Evolutionary conservation across 37 sponge, comb jelly and placozoan species (phyloP).

Genomic region (Amphimedon queenslandica): DNA sequence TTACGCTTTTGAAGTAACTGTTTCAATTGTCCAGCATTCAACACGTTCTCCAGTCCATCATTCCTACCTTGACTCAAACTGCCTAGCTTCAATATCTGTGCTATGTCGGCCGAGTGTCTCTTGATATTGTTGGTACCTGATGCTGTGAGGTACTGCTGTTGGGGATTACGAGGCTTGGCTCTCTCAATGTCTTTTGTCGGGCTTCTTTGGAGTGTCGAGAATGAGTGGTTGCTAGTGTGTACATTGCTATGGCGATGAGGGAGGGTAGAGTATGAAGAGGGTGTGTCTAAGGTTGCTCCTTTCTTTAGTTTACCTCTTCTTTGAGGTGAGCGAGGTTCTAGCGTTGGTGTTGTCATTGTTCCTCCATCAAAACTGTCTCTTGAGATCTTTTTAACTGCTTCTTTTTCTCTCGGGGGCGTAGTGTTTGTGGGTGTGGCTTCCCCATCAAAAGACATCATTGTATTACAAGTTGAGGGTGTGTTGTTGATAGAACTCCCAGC

Average conservation of each 20-base stretch:
- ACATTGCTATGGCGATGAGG: background rate
- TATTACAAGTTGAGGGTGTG: background rate
- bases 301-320: background rate
- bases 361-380: background rate
- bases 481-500: background rate
- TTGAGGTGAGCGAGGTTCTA: background rate
- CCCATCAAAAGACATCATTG: background rate
- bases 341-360: background rate
- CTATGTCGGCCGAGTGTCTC: background rate
- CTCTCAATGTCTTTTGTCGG: background rate
- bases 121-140: background rate
- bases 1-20: too few relatives aligned
- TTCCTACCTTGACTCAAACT: background rate
- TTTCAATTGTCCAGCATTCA: background rate
- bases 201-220: background rate
- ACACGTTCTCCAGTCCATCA: constrained; percentile 1
- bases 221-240: background rate
- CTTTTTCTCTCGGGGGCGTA: background rate
- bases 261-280: background rate
- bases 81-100: background rate
- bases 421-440: background rate
- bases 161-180: background rate
- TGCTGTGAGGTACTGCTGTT: background rate
- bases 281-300: background rate
- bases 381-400: background rate